These are phyloP conservation scores for Collichthys lucidus DNA, from an alignment of 2,113 vertebrate species.

Conservation along the genomic window DNA sequence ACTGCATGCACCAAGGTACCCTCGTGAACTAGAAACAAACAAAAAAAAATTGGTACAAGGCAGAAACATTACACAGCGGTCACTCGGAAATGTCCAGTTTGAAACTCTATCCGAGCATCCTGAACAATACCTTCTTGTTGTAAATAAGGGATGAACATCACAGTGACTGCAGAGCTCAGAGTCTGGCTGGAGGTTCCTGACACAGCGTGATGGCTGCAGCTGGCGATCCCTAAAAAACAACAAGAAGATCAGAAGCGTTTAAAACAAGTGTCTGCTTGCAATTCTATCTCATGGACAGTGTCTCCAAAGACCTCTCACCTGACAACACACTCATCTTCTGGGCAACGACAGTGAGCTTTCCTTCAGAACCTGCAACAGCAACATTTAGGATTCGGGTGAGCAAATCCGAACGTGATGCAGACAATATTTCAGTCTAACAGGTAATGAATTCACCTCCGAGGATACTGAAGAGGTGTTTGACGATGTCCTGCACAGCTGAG, in stretches of 20 bases:
- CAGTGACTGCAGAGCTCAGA: conserved; percentile 85
- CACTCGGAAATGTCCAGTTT: not conserved
- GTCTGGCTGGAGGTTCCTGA: conserved; percentile 92
- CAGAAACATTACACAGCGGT: not conserved
- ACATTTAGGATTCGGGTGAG: not conserved
- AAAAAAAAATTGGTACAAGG: not conserved
- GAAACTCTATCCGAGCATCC: not conserved
- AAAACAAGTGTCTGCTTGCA: not conserved
- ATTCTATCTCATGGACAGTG: not conserved
- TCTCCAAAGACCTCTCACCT: conserved; percentile 80
- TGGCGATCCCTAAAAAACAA: conserved; percentile 88
- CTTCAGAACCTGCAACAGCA: conserved; percentile 90
- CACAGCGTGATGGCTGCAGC: conserved; percentile 92
- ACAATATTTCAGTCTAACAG: not conserved
- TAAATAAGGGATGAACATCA: conserved; percentile 95
- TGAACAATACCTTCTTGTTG: conserved; percentile 92
- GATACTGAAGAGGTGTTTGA: conserved; percentile 92
- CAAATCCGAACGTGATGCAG: not conserved
- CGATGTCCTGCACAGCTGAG: conserved; percentile 87
- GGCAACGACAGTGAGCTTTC: conserved; percentile 92
- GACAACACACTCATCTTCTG: conserved; percentile 98
- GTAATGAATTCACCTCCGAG: conserved; percentile 87
- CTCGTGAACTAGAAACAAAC: conserved; percentile 89
- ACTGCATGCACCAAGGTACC: conserved; percentile 93
- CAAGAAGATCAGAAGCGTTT: too few relatives aligned